Conservation (phyloP, 23 tunicate species). For the Halocynthia aurantium region DNA sequence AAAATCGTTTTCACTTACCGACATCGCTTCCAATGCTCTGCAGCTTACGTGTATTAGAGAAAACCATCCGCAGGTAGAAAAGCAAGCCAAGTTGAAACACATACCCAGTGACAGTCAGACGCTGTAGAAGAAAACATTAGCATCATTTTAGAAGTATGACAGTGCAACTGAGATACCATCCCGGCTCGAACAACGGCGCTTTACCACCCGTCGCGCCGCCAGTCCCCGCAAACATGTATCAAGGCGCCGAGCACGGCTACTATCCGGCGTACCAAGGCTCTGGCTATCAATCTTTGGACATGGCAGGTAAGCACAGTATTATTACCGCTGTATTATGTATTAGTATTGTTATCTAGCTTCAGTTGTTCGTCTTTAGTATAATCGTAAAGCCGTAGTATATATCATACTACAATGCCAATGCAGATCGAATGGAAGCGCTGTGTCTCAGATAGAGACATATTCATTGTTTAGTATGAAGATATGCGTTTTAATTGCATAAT, state of each 20-base stretch:
- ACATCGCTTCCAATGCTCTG: background rate
- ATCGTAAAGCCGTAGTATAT: too few species aligned
- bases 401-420: too few species aligned
- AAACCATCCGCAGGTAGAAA: background rate
- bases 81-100: background rate
- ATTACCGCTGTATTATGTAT: too few species aligned
- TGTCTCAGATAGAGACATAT: too few species aligned
- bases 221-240: conserved; percentile 11
- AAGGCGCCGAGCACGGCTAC: conserved; percentile 3
- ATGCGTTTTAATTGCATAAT: too few species aligned
- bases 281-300: conserved; percentile 5
- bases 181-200: background rate
- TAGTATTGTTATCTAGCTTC: too few species aligned
- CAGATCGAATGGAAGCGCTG: too few species aligned
- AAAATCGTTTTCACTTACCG: background rate
- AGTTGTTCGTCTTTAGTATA: too few species aligned
- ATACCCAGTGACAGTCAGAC: background rate
- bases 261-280: background rate
- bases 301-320: background rate
- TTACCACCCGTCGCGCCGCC: background rate
- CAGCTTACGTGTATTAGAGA: background rate
- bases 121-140: too few species aligned
- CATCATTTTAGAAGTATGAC: background rate
- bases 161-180: background rate
- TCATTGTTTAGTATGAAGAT: too few species aligned